phyloP scores from a whole-genome alignment of 2,797 vertebrate genomes.

The Tapirus indicus region DNA sequence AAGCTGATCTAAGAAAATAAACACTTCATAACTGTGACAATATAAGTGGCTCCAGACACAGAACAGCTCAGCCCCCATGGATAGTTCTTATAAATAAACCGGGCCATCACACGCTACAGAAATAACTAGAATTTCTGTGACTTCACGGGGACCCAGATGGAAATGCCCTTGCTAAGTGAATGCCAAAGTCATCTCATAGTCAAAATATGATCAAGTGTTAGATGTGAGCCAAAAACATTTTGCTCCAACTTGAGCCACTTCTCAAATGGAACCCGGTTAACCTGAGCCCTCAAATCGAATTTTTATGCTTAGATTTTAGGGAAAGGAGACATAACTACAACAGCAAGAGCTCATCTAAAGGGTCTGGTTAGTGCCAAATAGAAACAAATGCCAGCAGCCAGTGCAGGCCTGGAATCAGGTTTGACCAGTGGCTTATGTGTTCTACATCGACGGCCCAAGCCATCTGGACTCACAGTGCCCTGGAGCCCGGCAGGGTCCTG shows the following conservation, averaged over 20 bases:
- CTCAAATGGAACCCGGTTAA: not conserved
- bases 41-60: constrained; percentile 54
- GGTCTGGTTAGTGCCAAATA: not conserved
- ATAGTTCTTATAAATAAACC: constrained; percentile 70
- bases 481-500: not conserved
- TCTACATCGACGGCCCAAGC: fast-evolving
- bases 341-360: not conserved
- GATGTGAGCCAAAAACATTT: not conserved
- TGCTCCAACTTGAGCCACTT: not conserved
- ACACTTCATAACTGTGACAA: constrained; percentile 76
- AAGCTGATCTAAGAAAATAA: constrained; percentile 77
- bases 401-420: not conserved
- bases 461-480: not conserved
- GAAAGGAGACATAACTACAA: not conserved
- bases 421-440: not conserved
- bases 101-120: constrained; percentile 49
- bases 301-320: constrained; percentile 25
- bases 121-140: constrained; percentile 75
- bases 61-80: constrained; percentile 17
- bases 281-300: not conserved
- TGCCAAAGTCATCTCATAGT: constrained; percentile 24
- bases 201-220: not conserved
- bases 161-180: constrained; percentile 62
- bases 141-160: constrained; percentile 50
- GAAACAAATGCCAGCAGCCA: not conserved